Evolutionary conservation across 2,888 invertebrate genomes (phyloP), one percentile per base, ranked within the genome.

Genomic region (Tachina fera): DNA sequence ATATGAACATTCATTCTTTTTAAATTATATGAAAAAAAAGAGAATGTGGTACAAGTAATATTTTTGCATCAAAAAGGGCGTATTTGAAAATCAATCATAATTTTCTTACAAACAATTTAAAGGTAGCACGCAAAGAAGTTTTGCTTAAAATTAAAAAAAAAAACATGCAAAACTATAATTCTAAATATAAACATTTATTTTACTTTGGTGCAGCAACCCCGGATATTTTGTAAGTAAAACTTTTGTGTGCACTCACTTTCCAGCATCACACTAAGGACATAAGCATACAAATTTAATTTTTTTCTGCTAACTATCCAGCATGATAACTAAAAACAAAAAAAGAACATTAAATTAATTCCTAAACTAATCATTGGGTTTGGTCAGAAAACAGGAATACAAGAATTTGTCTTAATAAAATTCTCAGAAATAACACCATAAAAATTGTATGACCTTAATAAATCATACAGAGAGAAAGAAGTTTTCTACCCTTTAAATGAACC

Each of bases 391-490:
- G 53, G 65, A 75, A 82, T 75, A 79, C 65, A 76, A 67, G 65
- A 75, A 82, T 75, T 82, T 85, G 82, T 60, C 85, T 79, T 67
- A 75, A 86, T 71, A 86, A 82, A 83, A 83, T 85, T 81, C 82
- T 63, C 51, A 75, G 71, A 82, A 78, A 71, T 56, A 86, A 86
- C 86, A 79, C 83, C 86, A 83, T 31, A 82, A 43, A 72, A 67
- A 67, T 71, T 60, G 86, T 43, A 61, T 83, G 86, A 86, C 86
- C 83, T 86, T 83, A 86, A 86, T 86, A 86, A 86, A 86, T 86
- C 83, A 86, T 56, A 43, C 51, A 16, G 51, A 45, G 22, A 58
- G 65, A 13, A 60, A 45, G 22, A 58, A 71, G n/a, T 61, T 45
- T 51, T 65, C 72, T 75, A 75, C 68, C 75, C 68, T 65, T 79